A percentile compares a stretch with the other conserved stretches of the same genome.
Conservation (phyloP, 2,888 invertebrate species). For the Lydus trimaculatus region DNA sequence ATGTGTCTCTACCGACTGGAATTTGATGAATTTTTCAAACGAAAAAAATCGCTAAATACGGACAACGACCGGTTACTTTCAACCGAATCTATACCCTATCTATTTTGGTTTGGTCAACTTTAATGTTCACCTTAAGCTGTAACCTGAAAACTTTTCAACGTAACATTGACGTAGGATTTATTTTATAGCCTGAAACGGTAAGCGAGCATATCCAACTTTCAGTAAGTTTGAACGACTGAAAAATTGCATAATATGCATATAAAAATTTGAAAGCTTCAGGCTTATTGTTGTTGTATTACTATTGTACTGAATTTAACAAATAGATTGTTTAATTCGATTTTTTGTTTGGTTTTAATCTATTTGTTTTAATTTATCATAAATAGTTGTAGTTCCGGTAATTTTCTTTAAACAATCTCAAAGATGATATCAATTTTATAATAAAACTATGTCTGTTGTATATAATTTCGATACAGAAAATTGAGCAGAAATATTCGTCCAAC, state of each 20-base stretch:
- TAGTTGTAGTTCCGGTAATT: slow-evolving; percentile 15
- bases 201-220: slow-evolving; percentile 16
- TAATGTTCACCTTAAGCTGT: too few relatives aligned
- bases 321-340: slow-evolving; percentile 43
- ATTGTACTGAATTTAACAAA: slow-evolving; percentile 47
- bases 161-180: too few relatives aligned
- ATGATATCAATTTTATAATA: slow-evolving; percentile 22
- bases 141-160: too few relatives aligned
- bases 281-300: slow-evolving; percentile 40
- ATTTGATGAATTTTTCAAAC: slow-evolving; percentile 20
- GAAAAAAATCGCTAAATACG: too few relatives aligned
- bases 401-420: slow-evolving; percentile 9
- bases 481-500: slow-evolving; percentile 44
- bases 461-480: slow-evolving; percentile 33
- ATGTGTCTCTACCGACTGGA: not conserved
- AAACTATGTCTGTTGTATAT: slow-evolving; percentile 20
- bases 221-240: not conserved
- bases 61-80: too few relatives aligned
- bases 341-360: not conserved
- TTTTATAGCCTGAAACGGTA: slow-evolving; percentile 28
- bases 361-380: not conserved
- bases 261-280: slow-evolving; percentile 42
- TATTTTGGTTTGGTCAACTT: too few relatives aligned
- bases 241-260: slow-evolving; percentile 38
- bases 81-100: too few relatives aligned